Conservation (phyloP, 2,888 invertebrate genomes). For the Lithophane leautieri region DNA sequence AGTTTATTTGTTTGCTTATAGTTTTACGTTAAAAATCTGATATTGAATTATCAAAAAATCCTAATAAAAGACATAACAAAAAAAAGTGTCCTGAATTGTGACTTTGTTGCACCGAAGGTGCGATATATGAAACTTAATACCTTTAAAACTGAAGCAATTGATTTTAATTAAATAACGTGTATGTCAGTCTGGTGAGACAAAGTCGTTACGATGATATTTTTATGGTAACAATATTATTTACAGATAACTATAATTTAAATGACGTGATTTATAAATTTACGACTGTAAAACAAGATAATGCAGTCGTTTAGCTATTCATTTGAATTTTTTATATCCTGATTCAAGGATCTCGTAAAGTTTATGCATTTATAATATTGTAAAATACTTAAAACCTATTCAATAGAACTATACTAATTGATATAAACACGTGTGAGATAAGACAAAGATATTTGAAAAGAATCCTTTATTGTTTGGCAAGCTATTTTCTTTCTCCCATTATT, state of each 20-base stretch:
- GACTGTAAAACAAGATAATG: background rate
- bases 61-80: no score
- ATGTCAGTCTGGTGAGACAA: background rate
- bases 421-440: background rate
- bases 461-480: background rate
- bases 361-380: background rate
- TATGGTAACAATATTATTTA: background rate
- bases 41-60: no score
- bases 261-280: background rate
- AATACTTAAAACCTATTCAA: background rate
- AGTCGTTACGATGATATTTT: background rate
- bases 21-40: no score
- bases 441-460: conserved; percentile 7
- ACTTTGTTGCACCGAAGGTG: no score
- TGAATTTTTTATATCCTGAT: background rate
- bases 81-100: no score
- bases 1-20: no score
- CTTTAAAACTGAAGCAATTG: background rate
- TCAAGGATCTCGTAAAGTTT: background rate
- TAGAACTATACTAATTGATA: conserved; percentile 1
- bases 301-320: background rate
- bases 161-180: background rate
- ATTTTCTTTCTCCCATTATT: background rate
- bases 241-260: background rate
- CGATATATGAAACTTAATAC: background rate